Base-by-base conservation (phyloP, 2,888 invertebrate species). In the Hyalella azteca region DNA sequence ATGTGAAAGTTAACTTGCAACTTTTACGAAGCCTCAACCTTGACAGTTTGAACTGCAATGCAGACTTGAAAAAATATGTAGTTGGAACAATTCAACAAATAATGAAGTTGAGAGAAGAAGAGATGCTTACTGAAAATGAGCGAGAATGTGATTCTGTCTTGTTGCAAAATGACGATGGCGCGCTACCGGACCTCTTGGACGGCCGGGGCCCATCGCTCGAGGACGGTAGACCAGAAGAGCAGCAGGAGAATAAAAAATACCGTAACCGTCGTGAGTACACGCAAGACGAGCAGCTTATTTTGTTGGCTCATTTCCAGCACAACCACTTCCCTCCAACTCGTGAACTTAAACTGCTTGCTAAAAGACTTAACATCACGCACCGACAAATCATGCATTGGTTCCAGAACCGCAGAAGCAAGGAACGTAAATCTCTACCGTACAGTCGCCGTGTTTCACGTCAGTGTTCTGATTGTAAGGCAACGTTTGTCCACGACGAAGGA, bases 371-470 rank as follows among this genome's bases (percentile, higher is more conserved):
- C 15, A 80, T 82, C 15, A 80, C 80, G 9, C 80, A 82, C 50
- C 39, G 82, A 4, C 82, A 82, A 36, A 81, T 82, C 29, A 81
- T 82, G 80, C 81, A 82, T 50, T 82, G 82, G 82, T 82, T 82
- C 76, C 82, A 82, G 36, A 82, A 82, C 73, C 76, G 82, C n/a
- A 77, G 82, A 3, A 82, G 81, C 66, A 82, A 79, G 49, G 82
- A 82, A 50, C 78, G 82, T 13, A 82, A 81, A 54, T 60, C 59
- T 15, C 78, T 75, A 29, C 75, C 75, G 32, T 75, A 75, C 75
- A 45, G 41, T 26, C 22, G 75, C n/a, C 36, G 75, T n/a, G 45
- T 75, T n/a, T 75, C 75, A 5, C 40, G 45, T 15, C 75, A 82
- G 49, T 82, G 82, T 50, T 76, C 75, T 22, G 59, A 80, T 7